Evolutionary conservation across 1,140 invertebrate species (phyloP), one percentile per base, ranked within the genome.

Genomic region (Megalonaias nervosa): DNA sequence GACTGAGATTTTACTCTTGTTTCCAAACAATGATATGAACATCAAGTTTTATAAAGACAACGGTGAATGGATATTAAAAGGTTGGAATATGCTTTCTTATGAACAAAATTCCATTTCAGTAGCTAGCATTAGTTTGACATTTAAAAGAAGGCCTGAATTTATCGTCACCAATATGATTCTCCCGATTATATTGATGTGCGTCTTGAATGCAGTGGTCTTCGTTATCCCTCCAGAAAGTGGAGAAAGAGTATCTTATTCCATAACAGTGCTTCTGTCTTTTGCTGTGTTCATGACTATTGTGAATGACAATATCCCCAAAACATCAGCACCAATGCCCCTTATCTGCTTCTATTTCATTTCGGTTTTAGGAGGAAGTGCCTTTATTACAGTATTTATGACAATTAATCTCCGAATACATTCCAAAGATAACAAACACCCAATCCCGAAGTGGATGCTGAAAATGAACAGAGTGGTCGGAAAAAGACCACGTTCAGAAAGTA

Each of bases 271-370:
- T 14, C 12, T 72, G 6, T 17, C 71, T 5, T 21, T 72, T 21
- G 71, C 71, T 1, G 59, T 72, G 12, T 72, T 72, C 31, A 21
- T 72, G 60, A 64, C 71, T 3, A 61, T 72, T 19, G 31, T 60
- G 11, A 17, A 31, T 2, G 60, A 64, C 0, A 57, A 65, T 60
- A 19, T 72, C 59, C 71, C 71, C 2, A 72, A 64, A 60, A 62
- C 59, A 55, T 72, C 71, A 4, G 61, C 61, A 15, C 71, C 71
- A 3, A 14, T 72, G 5, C 60, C 71, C 0, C 16, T 72, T 1
- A 72, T 72, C n/a, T 72, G 60, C n/a, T 12, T 72, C 11, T 72
- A 72, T n/a, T 13, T 72, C 21, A 16, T 72, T 3, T 72, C 58
- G 19, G 56, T 17, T 23, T 15, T 72, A 23, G 23, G 58, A 16